These are phyloP conservation scores for Passerculus sandwichensis DNA, from an alignment of 2,797 vertebrate species.

Conservation along the genomic window DNA sequence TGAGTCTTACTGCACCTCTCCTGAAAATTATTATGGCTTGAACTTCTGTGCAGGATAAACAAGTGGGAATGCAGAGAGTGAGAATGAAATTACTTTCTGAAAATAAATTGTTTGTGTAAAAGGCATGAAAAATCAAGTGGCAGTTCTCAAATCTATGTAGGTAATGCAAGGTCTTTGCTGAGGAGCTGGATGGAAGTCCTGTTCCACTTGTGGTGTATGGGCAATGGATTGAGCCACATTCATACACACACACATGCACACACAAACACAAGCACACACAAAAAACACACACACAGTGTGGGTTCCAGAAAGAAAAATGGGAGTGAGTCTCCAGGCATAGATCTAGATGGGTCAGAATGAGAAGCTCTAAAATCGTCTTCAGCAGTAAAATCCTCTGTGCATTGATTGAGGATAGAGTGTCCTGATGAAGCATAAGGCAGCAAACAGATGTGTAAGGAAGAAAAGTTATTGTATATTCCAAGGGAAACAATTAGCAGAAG, in stretches of 20 bases:
- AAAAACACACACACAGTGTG: not conserved
- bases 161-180: not conserved
- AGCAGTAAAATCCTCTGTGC: not conserved
- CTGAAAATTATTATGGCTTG: not conserved
- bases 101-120: not conserved
- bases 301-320: not conserved
- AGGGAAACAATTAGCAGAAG: constrained; percentile 8
- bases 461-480: not conserved
- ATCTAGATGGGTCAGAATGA: not conserved
- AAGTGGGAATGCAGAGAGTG: not conserved
- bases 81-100: not conserved
- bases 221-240: not conserved
- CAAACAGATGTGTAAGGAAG: not conserved
- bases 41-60: not conserved
- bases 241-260: too few relatives aligned
- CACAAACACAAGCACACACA: too few relatives aligned
- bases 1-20: not conserved
- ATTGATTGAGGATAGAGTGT: not conserved
- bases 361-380: not conserved
- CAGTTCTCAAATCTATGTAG: not conserved
- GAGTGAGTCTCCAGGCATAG: not conserved
- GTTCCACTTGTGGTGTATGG: not conserved
- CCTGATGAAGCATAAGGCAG: not conserved
- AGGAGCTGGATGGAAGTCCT: not conserved
- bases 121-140: not conserved